Conservation (phyloP, 2,113 vertebrate species). For the Anoplopoma fimbria region DNA sequence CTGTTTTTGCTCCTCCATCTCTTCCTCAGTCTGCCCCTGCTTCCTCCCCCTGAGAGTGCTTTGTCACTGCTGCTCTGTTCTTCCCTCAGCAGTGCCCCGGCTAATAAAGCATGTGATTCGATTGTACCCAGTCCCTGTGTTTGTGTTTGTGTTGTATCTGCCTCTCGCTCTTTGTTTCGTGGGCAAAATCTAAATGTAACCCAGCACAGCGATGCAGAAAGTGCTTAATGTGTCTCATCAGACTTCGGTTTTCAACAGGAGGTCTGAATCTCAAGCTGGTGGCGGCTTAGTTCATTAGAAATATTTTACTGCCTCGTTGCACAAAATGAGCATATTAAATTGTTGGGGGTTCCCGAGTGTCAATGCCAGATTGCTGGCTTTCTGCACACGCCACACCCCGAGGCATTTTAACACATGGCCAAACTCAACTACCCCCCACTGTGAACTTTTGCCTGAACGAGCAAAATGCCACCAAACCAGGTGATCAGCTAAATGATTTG, state of each 20-base stretch:
- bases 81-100: constrained; percentile 1
- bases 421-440: background rate
- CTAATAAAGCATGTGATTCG: constrained; percentile 39
- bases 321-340: constrained; percentile 27
- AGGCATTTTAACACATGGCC: constrained; percentile 15
- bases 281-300: constrained; percentile 19
- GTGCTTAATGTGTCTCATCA: constrained; percentile 22
- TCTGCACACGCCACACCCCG: background rate
- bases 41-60: background rate
- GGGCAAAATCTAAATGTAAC: constrained; percentile 34
- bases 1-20: background rate
- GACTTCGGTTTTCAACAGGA: constrained; percentile 16
- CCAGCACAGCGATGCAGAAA: constrained; percentile 13
- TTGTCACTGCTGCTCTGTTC: constrained; percentile 11
- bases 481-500: background rate
- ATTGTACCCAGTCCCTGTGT: constrained; percentile 17
- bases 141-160: constrained; percentile 15
- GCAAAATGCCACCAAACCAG: constrained; percentile 3
- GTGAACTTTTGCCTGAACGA: constrained; percentile 12
- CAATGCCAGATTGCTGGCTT: constrained; percentile 23
- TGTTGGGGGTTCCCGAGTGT: constrained; percentile 8
- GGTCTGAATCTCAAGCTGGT: constrained; percentile 14
- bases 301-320: constrained; percentile 24
- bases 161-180: constrained; percentile 20
- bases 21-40: background rate